Evolutionary conservation across 2,113 vertebrate genomes (phyloP), one percentile per base, ranked within the genome.

Genomic region (Phoxinus phoxinus): DNA sequence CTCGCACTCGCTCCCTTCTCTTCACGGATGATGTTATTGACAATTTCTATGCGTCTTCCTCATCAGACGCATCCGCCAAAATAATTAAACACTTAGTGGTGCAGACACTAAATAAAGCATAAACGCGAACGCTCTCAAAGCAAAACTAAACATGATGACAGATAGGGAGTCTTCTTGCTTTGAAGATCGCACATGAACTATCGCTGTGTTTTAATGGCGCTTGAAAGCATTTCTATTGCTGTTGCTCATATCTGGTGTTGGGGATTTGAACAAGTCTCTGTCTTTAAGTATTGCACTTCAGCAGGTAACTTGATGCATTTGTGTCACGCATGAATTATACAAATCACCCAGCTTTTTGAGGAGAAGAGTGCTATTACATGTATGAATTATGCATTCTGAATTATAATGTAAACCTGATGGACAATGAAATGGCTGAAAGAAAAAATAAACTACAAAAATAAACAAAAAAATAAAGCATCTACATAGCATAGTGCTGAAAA

Each of bases 41-140:
- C 79, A 87, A 85, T 80, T 56, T 51, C 3, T 41, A 79, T 11
- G 23, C 73, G 65, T 56, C 63, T 71, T 61, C 77, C 71, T 51
- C 63, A 30, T 83, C 73, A 83, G 63, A 48, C 69, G 83, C 87
- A 82, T 77, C 51, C 69, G 81, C 77, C 87, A 81, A 59, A 86
- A 72, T 63, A 84, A 86, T 85, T 86, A 71, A 89, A 46, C 51
- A 59, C 86, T 61, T 46, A 63, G 75, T 19, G 83, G 15, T 59
- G 73, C 79, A 83, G 65, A 80, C 86, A 61, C 80, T 37, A 76
- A 86, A 89, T 85, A 85, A 89, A 86, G 53, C 85, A 78, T 82
- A 77, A 83, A 53, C 48, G n/a, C 27, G 21, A 56, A 72, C 27
- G 48, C 85, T 83, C 9, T 10, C 56, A 53, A 21, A 51, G 77